phyloP scores from a whole-genome alignment of 2,113 vertebrate species.

The Pandion haliaetus region DNA sequence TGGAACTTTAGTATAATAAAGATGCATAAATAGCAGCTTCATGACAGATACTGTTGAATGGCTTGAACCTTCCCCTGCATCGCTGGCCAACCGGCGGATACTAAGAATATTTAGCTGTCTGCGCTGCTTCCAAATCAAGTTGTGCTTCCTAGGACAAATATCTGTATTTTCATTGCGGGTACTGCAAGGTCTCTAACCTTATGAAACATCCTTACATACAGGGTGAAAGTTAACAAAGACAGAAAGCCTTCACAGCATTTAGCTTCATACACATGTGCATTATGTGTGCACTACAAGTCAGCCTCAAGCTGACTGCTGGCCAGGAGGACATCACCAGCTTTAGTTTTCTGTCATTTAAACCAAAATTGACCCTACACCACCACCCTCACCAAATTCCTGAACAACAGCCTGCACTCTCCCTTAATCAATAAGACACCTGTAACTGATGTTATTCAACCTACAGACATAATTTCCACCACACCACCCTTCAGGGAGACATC shows the following conservation, averaged over 20 bases:
- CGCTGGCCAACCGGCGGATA: neutral
- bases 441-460: neutral
- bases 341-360: neutral
- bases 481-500: neutral
- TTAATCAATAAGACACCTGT: neutral
- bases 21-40: slow-evolving; percentile 38
- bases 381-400: neutral
- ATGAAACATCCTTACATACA: neutral
- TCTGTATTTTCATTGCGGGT: neutral
- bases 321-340: neutral
- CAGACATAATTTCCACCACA: neutral
- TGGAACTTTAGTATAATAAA: slow-evolving; percentile 39
- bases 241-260: neutral
- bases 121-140: neutral
- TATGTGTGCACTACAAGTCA: accelerated
- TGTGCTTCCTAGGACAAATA: neutral
- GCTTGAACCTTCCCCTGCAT: neutral
- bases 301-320: neutral
- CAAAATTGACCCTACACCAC: neutral
- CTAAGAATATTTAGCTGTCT: neutral
- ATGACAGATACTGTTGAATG: slow-evolving; percentile 17
- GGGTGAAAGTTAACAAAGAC: neutral
- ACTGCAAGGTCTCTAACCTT: neutral
- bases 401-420: neutral
- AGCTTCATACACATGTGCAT: neutral